Conservation (phyloP, 2,888 invertebrate genomes). For the Lepidochitona cinerea region DNA sequence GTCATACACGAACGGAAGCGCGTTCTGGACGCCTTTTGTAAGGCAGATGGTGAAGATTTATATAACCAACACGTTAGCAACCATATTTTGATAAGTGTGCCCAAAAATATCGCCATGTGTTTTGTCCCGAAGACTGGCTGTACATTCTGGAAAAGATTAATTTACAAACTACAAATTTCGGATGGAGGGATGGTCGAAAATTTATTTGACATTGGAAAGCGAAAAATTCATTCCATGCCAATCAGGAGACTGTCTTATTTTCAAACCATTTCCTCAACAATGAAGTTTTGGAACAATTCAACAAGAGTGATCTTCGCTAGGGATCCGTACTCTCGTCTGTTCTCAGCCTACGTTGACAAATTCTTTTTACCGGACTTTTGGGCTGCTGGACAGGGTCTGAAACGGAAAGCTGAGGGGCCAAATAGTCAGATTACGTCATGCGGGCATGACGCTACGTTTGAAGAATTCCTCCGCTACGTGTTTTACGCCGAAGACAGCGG, state of each 20-base stretch:
- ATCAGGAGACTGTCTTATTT: not conserved
- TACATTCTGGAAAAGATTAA: slow-evolving; percentile 45
- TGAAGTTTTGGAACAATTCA: not conserved
- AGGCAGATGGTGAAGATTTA: not conserved
- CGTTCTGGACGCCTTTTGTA: not conserved
- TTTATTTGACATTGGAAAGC: not conserved
- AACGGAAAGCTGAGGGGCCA: slow-evolving; percentile 12
- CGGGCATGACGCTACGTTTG: slow-evolving; percentile 45
- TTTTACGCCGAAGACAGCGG: slow-evolving; percentile 1
- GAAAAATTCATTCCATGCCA: not conserved
- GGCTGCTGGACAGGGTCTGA: slow-evolving; percentile 27
- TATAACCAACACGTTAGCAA: not conserved
- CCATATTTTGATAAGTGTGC: not conserved
- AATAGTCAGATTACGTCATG: slow-evolving; percentile 21
- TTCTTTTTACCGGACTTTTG: slow-evolving; percentile 50
- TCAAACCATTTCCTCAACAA: not conserved
- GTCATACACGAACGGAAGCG: not conserved
- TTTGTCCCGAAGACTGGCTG: slow-evolving; percentile 47
- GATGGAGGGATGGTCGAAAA: not conserved
- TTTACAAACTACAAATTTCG: slow-evolving; percentile 15
- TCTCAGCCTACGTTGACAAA: slow-evolving; percentile 50
- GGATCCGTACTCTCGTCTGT: slow-evolving; percentile 46
- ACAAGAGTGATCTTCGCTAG: slow-evolving; percentile 30
- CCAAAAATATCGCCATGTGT: slow-evolving; percentile 35
- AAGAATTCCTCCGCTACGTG: slow-evolving; percentile 34